These are phyloP conservation scores for Euphydryas editha DNA, from an alignment of 2,888 invertebrate genomes.

Conservation along the genomic window DNA sequence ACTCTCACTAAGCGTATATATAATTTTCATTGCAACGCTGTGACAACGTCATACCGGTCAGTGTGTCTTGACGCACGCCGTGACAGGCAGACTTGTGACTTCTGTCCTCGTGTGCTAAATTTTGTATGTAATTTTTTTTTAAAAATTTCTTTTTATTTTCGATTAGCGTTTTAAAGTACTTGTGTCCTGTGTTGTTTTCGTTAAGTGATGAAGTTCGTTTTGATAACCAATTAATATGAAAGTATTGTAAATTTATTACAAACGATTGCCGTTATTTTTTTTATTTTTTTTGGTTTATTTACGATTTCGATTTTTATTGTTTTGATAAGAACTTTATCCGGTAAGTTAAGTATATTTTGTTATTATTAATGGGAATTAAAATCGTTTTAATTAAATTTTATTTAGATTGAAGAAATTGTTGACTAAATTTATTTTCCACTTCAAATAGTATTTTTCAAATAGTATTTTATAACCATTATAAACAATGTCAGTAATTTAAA, in stretches of 20 bases:
- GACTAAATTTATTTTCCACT: no score
- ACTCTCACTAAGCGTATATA: constrained; percentile 1
- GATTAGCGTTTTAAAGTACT: not conserved
- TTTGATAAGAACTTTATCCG: no score
- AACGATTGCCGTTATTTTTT: not conserved
- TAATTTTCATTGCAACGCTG: constrained; percentile 18
- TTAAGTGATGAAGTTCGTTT: not conserved
- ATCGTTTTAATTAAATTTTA: no score
- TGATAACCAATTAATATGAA: not conserved
- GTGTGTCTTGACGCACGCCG: constrained; percentile 35
- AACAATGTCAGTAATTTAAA: no score
- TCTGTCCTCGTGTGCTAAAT: not conserved
- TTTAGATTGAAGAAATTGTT: no score
- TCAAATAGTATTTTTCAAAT: no score
- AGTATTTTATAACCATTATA: no score
- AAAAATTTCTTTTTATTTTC: not conserved
- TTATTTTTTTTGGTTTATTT: not conserved
- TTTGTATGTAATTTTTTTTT: not conserved
- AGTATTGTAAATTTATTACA: no score
- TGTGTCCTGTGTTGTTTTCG: not conserved
- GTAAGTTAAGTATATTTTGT: no score
- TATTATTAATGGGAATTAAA: no score
- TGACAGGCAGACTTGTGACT: constrained; percentile 18
- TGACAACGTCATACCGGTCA: constrained; percentile 38
- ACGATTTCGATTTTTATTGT: no score